Evolutionary conservation across 2,888 invertebrate genomes (phyloP).

Genomic region (Nephrotoma appendiculata): DNA sequence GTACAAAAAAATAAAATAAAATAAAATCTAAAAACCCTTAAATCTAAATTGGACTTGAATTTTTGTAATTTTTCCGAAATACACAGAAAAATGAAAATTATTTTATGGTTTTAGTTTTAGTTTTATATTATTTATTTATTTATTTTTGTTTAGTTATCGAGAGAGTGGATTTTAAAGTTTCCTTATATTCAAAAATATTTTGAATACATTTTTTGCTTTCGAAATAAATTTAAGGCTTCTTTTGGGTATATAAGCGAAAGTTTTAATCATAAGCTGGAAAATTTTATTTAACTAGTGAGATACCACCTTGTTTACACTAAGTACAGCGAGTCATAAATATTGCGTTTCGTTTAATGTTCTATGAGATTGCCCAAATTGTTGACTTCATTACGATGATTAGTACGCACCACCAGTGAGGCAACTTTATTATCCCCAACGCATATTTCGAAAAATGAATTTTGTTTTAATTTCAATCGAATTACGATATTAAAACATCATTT

Average conservation of each 20-base stretch:
- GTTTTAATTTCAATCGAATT: too few species aligned
- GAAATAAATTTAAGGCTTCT: neutral
- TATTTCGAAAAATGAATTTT: too few species aligned
- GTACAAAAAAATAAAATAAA: neutral
- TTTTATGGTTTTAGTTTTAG: neutral
- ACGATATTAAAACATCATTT: too few species aligned
- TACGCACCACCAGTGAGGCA: too few species aligned
- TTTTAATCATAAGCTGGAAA: too few species aligned
- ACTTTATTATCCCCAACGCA: too few species aligned
- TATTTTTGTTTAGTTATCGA: neutral
- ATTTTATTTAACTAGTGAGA: too few species aligned
- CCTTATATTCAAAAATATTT: neutral
- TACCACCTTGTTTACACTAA: too few species aligned
- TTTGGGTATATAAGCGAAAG: neutral
- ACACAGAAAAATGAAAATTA: neutral
- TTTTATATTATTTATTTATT: neutral
- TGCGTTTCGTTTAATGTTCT: too few species aligned
- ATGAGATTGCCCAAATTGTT: too few species aligned
- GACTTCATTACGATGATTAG: too few species aligned
- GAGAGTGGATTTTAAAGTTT: neutral
- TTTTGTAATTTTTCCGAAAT: neutral
- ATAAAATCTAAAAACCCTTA: neutral
- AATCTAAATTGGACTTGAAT: neutral
- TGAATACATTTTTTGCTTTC: neutral
- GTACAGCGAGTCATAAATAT: too few species aligned